Base-by-base conservation (phyloP, 2,113 vertebrate species). In the Gasterosteus aculeatus region DNA sequence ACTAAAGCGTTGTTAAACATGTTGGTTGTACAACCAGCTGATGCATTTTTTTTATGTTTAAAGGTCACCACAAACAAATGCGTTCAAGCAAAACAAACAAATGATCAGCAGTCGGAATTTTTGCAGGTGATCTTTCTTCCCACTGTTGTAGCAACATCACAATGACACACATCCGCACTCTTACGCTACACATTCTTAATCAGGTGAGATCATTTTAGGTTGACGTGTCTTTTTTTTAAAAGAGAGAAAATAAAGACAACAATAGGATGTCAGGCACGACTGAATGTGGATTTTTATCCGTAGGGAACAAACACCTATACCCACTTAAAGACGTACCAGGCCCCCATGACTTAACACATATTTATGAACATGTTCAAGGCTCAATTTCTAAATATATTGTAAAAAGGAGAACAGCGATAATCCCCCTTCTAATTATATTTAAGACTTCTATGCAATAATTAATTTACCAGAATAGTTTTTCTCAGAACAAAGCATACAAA, bases 61-160 rank as follows among this genome's bases (percentile, higher is more conserved):
- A 87, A 87, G 69, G 84, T 89, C 86, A 83, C 6, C 59, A 22
- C 19, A 60, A 64, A 82, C 66, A 84, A 47, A 74, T 3, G 65
- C 18, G 0, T 65, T 74, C 41, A 75, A 56, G 46, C 38, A 72
- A 68, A 69, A 74, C 46, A 86, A 81, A 84, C 81, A 62, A 66
- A 39, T 9, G 61, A 81, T 54, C 72, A 86, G 57, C 38, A 69
- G 67, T 83, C 35, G 31, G 16, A 44, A 60, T n/a, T 44, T 31
- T 22, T 6, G 19, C 56, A 60, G 75, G 58, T 72, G 15, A 77
- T 39, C 12, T 44, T 81, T 49, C n/a, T 68, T 64, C 5, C 35
- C 1, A n/a, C 19, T 77, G 19, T 72, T 77, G 26, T 58, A 31
- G 39, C 29, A 83, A 71, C 39, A 38, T 33, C 31, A 29, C 12